Conservation (phyloP, 2,113 vertebrate species). For the Alexandromys fortis region DNA sequence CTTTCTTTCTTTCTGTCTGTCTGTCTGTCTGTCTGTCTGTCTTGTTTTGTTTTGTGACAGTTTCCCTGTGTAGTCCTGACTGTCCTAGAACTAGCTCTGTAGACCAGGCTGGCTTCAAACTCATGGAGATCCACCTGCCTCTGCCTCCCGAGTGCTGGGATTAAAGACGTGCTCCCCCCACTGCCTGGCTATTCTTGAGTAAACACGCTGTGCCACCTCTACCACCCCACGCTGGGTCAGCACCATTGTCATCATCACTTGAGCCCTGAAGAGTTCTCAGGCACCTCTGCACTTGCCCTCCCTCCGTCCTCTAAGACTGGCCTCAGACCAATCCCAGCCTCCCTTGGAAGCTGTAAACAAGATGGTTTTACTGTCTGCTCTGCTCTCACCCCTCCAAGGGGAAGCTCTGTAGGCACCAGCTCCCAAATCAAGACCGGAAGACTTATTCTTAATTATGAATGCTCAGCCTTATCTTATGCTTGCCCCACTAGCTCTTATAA, state of each 20-base stretch:
- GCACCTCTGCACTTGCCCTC: background rate
- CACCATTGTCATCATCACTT: background rate
- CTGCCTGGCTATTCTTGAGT: background rate
- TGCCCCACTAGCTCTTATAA: background rate
- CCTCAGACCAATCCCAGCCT: background rate
- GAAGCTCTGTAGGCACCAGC: background rate
- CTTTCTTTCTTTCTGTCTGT: background rate
- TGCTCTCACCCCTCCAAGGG: background rate
- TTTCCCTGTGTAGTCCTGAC: background rate
- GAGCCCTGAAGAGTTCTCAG: background rate
- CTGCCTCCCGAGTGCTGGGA: background rate
- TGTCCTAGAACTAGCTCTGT: background rate
- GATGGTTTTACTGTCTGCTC: background rate
- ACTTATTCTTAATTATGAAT: background rate
- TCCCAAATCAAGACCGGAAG: background rate
- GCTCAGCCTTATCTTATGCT: background rate
- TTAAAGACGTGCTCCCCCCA: background rate
- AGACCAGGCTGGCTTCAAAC: background rate
- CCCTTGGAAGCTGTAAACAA: background rate
- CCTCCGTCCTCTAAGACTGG: background rate
- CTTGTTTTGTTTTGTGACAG: no score
- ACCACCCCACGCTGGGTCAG: background rate
- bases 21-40: background rate
- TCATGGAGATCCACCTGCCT: background rate
- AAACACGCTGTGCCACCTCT: no score